phyloP scores from a whole-genome alignment of 1,140 invertebrate genomes.

The Temnothorax curvispinosus region DNA sequence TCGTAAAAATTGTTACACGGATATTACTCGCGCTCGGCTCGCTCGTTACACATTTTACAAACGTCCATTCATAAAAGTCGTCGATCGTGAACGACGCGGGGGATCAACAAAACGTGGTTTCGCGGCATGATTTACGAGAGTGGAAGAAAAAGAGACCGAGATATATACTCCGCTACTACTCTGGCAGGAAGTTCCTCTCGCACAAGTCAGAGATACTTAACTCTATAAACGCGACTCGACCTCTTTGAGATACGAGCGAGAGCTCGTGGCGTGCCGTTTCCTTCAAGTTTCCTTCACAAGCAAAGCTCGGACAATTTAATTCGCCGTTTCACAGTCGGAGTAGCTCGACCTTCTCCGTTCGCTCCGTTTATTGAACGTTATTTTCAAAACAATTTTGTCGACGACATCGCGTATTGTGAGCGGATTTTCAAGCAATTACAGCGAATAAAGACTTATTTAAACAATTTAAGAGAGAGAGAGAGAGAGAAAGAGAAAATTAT shows the following conservation, averaged over 20 bases:
- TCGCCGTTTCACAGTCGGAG: neutral
- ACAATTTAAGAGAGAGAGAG: neutral
- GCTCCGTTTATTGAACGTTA: neutral
- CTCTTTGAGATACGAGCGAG: neutral
- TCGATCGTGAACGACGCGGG: neutral
- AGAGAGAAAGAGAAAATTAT: neutral
- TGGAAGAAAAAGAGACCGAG: neutral
- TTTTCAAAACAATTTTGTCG: neutral
- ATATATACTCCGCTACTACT: neutral
- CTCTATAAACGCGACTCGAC: slow-evolving; percentile 26
- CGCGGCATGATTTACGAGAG: slow-evolving; percentile 15
- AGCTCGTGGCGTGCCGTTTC: neutral
- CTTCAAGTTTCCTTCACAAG: neutral
- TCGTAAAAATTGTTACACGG: slow-evolving; percentile 6
- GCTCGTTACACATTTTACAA: neutral
- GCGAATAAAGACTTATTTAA: neutral
- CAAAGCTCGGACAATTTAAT: slow-evolving; percentile 27
- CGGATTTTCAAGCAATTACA: neutral
- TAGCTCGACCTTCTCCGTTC: neutral
- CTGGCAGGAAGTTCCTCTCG: neutral
- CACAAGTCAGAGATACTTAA: slow-evolving; percentile 42
- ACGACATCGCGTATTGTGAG: too few relatives aligned
- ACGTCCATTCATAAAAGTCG: slow-evolving; percentile 1
- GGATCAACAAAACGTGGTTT: slow-evolving; percentile 2
- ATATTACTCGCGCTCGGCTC: neutral